Evolutionary conservation across 2,113 vertebrate species (phyloP), one percentile per base, ranked within the genome.

Genomic region (Ifrita kowaldi): DNA sequence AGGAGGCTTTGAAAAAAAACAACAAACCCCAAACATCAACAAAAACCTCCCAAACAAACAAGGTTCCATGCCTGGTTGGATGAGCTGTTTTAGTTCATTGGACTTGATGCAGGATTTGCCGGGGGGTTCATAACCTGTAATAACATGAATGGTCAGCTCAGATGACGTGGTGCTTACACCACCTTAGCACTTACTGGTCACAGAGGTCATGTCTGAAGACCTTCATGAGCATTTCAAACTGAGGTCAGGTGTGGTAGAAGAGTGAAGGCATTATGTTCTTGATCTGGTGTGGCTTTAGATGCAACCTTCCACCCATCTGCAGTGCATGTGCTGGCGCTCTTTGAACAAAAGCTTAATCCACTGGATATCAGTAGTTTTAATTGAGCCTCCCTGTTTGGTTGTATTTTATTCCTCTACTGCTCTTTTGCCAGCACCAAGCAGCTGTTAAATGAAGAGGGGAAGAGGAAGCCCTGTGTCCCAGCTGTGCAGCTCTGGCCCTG

Each of bases 221-320:
- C 62, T 59, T 0, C 6, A 1, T 6, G n/a, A 62, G 27, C 7
- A 5, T n/a, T 85, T 88, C 24, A 73, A 42, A 59, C 24, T 0
- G 1, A 68, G 53, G 16, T 80, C 5, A 1, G 13, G 15, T 68
- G 37, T 60, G 41, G 63, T 49, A 7, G 44, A 33, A 76, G 56
- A 56, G 13, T 59, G 23, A 60, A 86, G 35, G 20, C 37, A 55
- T 22, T 3, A 3, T 12, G 1, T 77, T 95, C 37, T 87, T 15
- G 18, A 2, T 73, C 8, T 41, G 27, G 10, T 41, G 27, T 62
- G 42, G 16, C 59, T 80, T 57, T 73, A 14, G 11, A 21, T 55
- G n/a, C 11, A 37, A 1, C 28, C 33, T 60, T 83, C 39, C 21
- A 11, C 16, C 33, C 23, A 35, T 39, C 26, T 77, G 39, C 19